Evolutionary conservation across 2,888 invertebrate genomes (phyloP).

Genomic region (Melanotus villosus): DNA sequence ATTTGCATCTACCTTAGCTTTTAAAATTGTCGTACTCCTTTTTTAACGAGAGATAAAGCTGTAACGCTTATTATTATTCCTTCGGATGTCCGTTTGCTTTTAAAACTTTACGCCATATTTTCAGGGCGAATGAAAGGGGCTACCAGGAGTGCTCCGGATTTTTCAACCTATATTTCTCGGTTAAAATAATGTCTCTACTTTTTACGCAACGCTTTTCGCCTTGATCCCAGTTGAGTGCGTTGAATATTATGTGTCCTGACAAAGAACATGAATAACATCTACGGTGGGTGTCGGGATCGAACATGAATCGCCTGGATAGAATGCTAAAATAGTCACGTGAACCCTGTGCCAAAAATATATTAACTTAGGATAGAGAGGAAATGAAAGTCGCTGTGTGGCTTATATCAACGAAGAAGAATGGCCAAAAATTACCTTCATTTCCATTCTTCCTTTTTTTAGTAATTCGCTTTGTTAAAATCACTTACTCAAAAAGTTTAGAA

Average conservation of each 20-base stretch:
- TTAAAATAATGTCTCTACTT: constrained; percentile 37
- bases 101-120: constrained; percentile 29
- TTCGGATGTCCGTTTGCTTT: constrained; percentile 27
- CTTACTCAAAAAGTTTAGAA: too few species aligned
- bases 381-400: constrained; percentile 17
- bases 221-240: constrained; percentile 40
- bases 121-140: constrained; percentile 19
- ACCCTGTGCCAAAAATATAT: constrained; percentile 27
- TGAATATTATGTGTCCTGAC: constrained; percentile 37
- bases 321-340: constrained; percentile 29
- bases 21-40: not conserved
- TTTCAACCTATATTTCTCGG: constrained; percentile 32
- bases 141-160: constrained; percentile 18
- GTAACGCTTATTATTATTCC: constrained; percentile 16
- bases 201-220: constrained; percentile 33
- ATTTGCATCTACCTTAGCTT: too few species aligned
- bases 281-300: constrained; percentile 32
- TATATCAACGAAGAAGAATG: constrained; percentile 26
- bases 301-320: constrained; percentile 29
- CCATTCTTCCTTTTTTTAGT: not conserved
- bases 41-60: not conserved
- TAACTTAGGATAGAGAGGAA: constrained; percentile 29
- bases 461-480: not conserved
- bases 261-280: constrained; percentile 45
- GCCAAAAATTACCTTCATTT: constrained; percentile 17